phyloP scores from a whole-genome alignment of 2,888 invertebrate species.

The Augiades crinisus region DNA sequence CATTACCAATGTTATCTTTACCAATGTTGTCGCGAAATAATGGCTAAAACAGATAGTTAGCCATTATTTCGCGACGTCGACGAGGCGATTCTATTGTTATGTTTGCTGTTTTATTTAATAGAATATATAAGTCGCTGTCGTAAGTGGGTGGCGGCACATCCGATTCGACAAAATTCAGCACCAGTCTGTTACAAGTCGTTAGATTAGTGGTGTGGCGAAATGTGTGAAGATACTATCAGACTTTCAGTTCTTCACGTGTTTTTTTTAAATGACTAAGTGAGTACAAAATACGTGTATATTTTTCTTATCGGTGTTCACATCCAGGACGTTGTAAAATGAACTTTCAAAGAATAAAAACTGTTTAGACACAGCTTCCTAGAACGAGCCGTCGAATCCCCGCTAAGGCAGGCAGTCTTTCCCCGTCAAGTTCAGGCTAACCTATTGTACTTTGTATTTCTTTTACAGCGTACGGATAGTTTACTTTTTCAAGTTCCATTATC shows the following conservation, averaged over 20 bases:
- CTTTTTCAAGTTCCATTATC: no score
- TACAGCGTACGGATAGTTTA: constrained; percentile 36
- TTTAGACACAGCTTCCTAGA: no score
- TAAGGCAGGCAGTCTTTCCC: constrained; percentile 46
- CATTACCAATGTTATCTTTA: no score
- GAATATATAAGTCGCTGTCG: neutral
- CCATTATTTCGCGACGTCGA: neutral
- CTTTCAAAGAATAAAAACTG: constrained; percentile 33
- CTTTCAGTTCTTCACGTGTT: neutral
- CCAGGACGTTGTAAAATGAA: neutral
- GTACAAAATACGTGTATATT: no score
- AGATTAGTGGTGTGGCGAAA: constrained; percentile 38
- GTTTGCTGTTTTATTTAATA: neutral
- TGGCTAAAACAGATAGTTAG: no score
- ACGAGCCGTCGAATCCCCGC: constrained; percentile 35
- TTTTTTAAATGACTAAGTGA: neutral
- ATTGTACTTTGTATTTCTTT: constrained; percentile 50
- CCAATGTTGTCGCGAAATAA: no score
- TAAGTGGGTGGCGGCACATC: constrained; percentile 6
- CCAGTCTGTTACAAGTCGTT: constrained; percentile 46
- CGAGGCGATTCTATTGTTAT: neutral
- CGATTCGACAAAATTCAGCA: constrained; percentile 53
- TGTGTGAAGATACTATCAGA: neutral
- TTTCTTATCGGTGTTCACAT: neutral
- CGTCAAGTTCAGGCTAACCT: constrained; percentile 65